These are phyloP conservation scores for Elymnias hypermnestra DNA, from an alignment of 1,140 invertebrate species.

Conservation along the genomic window DNA sequence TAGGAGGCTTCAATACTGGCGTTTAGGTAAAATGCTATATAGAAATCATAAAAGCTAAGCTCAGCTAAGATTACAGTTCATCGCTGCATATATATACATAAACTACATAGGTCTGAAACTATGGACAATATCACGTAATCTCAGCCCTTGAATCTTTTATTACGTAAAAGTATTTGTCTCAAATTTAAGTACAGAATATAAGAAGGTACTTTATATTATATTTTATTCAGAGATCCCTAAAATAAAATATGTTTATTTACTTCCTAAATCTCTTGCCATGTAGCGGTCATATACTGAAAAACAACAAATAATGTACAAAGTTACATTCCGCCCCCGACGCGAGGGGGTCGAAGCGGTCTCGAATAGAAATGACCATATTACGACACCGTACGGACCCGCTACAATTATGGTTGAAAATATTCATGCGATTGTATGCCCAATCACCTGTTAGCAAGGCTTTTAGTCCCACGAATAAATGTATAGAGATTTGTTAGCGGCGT, in stretches of 20 bases:
- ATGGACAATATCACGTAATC: too few relatives aligned
- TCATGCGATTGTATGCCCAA: not conserved
- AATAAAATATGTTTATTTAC: slow-evolving; percentile 19
- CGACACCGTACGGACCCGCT: slow-evolving; percentile 11
- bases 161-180: too few relatives aligned
- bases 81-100: too few relatives aligned
- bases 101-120: too few relatives aligned
- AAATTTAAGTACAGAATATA: too few relatives aligned
- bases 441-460: not conserved
- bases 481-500: slow-evolving; percentile 10
- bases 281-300: slow-evolving; percentile 20
- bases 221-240: not conserved
- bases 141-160: too few relatives aligned
- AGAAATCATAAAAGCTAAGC: too few relatives aligned
- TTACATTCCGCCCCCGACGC: slow-evolving; percentile 18
- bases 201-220: not conserved
- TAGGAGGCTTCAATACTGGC: too few relatives aligned
- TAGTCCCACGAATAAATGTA: not conserved
- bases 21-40: too few relatives aligned
- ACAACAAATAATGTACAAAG: slow-evolving; percentile 24
- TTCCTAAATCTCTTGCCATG: slow-evolving; percentile 17
- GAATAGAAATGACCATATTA: slow-evolving; percentile 23
- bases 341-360: slow-evolving; percentile 8
- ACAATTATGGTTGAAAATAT: slow-evolving; percentile 15
- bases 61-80: too few relatives aligned